These are phyloP conservation scores for Drosophila navojoa DNA, from an alignment of 1,140 invertebrate species.

Conservation along the genomic window DNA sequence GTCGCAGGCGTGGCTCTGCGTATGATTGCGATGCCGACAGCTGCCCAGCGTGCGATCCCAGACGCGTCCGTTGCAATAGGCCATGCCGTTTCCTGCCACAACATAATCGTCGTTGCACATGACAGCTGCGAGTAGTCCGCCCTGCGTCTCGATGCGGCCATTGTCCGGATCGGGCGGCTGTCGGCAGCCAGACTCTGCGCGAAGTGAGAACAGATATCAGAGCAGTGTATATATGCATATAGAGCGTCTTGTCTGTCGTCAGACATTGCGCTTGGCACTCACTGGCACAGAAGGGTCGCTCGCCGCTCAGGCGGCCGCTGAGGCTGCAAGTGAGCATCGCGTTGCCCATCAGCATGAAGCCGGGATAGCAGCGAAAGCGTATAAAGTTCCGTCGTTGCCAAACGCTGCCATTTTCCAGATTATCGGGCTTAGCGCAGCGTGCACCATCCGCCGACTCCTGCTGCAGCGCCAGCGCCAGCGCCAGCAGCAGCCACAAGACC, in stretches of 20 bases:
- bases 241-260: neutral
- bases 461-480: neutral
- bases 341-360: conserved; percentile 29
- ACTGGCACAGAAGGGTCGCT: conserved; percentile 63
- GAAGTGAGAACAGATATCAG: neutral
- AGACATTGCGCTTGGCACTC: conserved; percentile 33
- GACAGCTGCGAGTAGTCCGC: conserved; percentile 22
- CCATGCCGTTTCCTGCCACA: conserved; percentile 48
- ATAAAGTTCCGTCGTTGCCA: neutral
- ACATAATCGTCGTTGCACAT: conserved; percentile 61
- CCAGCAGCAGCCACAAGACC: neutral
- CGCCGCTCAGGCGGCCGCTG: conserved; percentile 34
- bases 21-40: conserved; percentile 57
- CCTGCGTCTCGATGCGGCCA: conserved; percentile 19
- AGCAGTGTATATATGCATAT: neutral
- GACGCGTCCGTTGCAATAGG: conserved; percentile 64
- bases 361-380: conserved; percentile 33
- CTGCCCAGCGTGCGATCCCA: conserved; percentile 73
- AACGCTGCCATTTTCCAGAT: conserved; percentile 29
- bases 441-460: neutral
- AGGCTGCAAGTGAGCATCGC: neutral
- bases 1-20: conserved; percentile 59
- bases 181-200: conserved; percentile 50
- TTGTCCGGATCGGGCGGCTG: conserved; percentile 8
- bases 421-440: conserved; percentile 19